A percentile compares a stretch with the other conserved stretches of the same genome.
These are phyloP conservation scores for Jordanella pulchra DNA, from an alignment of 2,797 vertebrate genomes.

Conservation along the genomic window DNA sequence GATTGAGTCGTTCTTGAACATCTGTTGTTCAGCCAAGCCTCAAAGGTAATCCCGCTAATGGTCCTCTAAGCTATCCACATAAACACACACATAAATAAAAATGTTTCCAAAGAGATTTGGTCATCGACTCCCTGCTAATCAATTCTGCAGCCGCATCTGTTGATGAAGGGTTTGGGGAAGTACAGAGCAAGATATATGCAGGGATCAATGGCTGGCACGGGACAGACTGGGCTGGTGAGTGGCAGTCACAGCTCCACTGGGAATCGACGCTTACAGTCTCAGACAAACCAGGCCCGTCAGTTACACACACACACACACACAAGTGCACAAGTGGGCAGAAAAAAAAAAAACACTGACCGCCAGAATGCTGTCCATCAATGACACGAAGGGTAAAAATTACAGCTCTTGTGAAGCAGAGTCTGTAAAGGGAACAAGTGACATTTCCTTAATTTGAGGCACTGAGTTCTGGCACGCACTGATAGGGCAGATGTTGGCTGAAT, in stretches of 20 bases:
- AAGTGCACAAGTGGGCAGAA: conserved; percentile 32
- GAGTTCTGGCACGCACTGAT: conserved; percentile 54
- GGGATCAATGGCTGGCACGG: conserved; percentile 79
- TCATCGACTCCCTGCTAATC: conserved; percentile 82
- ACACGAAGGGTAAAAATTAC: conserved; percentile 57
- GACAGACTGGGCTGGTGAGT: conserved; percentile 60
- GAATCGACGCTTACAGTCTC: conserved; percentile 73
- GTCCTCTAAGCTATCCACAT: conserved; percentile 84
- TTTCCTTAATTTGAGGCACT: conserved; percentile 56
- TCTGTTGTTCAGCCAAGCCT: conserved; percentile 84
- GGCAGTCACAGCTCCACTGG: conserved; percentile 73
- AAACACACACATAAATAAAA: conserved; percentile 85
- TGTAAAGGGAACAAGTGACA: conserved; percentile 55
- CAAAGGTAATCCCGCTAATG: conserved; percentile 87
- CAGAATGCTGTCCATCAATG: conserved; percentile 66
- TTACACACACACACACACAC: conserved; percentile 10
- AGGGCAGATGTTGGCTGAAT: conserved; percentile 40
- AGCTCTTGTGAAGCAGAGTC: conserved; percentile 47
- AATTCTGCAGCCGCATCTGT: conserved; percentile 82
- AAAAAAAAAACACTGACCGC: conserved; percentile 56
- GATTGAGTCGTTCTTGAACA: conserved; percentile 84
- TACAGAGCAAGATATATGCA: conserved; percentile 79
- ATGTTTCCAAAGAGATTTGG: conserved; percentile 84
- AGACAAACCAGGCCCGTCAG: conserved; percentile 53
- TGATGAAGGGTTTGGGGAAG: conserved; percentile 79